Conservation (phyloP, 2,888 invertebrate species). For the Busseola fusca region DNA sequence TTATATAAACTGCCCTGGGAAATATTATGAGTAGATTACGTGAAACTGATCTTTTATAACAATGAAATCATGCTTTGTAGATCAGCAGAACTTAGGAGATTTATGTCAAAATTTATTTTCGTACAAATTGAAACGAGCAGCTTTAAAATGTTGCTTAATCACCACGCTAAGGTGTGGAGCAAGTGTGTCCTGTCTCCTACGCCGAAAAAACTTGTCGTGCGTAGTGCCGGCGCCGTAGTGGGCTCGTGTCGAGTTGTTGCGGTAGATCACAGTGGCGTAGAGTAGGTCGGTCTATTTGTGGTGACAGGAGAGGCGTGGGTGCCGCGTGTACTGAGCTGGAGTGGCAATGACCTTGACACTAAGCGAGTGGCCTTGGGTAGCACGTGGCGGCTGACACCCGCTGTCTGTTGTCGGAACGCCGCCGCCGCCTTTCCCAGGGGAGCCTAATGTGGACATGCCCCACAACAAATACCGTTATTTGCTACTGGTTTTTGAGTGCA, state of each 20-base stretch:
- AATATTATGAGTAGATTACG: conserved; percentile 44
- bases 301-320: conserved; percentile 88
- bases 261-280: conserved; percentile 79
- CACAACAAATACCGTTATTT: conserved; percentile 68
- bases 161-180: conserved; percentile 36
- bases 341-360: conserved; percentile 89
- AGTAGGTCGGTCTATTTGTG: conserved; percentile 88
- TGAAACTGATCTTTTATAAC: conserved; percentile 43
- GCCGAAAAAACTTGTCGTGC: conserved; percentile 60
- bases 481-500: conserved; percentile 47
- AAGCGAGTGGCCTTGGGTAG: conserved; percentile 89
- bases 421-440: conserved; percentile 89
- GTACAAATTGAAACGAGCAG: conserved; percentile 20
- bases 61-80: conserved; percentile 34
- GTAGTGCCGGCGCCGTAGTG: conserved; percentile 56
- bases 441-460: conserved; percentile 86
- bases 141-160: conserved; percentile 35
- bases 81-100: conserved; percentile 13
- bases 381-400: conserved; percentile 89
- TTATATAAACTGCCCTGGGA: conserved; percentile 40
- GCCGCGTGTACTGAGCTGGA: conserved; percentile 88
- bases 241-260: conserved; percentile 76
- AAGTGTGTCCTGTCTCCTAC: conserved; percentile 55
- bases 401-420: conserved; percentile 89
- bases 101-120: conserved; percentile 27